These are phyloP conservation scores for Eubucco bourcierii DNA, from an alignment of 2,113 vertebrate species.

Conservation along the genomic window DNA sequence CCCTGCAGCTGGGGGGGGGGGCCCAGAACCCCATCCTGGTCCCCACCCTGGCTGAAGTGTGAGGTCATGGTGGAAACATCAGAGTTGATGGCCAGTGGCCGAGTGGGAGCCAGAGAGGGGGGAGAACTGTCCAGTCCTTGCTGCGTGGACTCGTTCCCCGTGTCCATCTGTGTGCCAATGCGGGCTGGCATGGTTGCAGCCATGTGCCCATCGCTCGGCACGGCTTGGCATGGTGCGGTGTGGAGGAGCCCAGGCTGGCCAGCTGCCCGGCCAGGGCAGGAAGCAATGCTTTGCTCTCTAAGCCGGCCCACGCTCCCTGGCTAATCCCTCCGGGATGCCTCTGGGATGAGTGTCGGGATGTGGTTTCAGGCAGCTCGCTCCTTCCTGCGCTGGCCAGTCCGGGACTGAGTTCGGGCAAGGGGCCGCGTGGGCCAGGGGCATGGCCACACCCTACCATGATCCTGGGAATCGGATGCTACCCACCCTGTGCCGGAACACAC, in stretches of 20 bases:
- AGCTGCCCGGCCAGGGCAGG: conserved; percentile 16
- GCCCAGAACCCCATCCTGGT: background rate
- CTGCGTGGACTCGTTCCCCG: fast-evolving
- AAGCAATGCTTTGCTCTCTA: conserved; percentile 51
- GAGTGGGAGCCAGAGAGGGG: background rate
- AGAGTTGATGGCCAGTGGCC: background rate
- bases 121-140: background rate
- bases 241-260: conserved; percentile 4
- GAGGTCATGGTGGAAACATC: conserved; percentile 40
- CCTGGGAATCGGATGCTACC: background rate
- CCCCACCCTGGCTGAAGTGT: background rate
- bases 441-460: background rate
- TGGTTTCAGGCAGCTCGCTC: conserved; percentile 63
- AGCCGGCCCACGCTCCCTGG: conserved; percentile 64
- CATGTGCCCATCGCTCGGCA: background rate
- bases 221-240: background rate
- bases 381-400: conserved; percentile 1
- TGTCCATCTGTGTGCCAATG: background rate
- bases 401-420: background rate
- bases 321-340: conserved; percentile 73
- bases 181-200: background rate
- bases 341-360: conserved; percentile 72
- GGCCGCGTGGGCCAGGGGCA: conserved; percentile 15
- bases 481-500: background rate
- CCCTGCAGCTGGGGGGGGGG: background rate